Base-by-base conservation (phyloP, 2,113 vertebrate species). In the Henicopernis longicauda region DNA sequence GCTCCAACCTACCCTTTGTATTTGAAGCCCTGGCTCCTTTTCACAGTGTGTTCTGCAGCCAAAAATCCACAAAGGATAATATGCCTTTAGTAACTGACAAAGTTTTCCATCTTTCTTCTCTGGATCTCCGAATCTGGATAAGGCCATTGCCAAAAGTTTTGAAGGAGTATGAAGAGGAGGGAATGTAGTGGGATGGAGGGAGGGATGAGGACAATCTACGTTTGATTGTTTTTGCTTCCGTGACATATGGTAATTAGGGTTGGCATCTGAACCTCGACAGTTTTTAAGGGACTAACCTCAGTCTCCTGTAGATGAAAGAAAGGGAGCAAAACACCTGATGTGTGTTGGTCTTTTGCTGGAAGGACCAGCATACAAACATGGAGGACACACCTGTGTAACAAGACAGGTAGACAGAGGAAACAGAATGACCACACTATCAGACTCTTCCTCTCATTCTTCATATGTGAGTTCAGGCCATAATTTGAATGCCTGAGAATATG, bases 161-260 rank as follows among this genome's bases (percentile, higher is more conserved):
- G 70, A 67, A 44, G 0, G 2, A 71, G 10, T 23, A 36, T 34
- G 25, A 86, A 83, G 40, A 70, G 27, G 36, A 78, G 23, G 19
- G 31, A 70, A 17, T 17, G 13, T 50, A 29, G 26, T 36, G 27
- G 20, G 36, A 54, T 22, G 71, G 47, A 93, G 8, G 34, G 21
- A 69, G 19, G 36, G 20, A 59, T 1, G 13, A 71, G 2, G 23
- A 81, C 31, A 83, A 54, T 49, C 38, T 6, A 0, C 0, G 0
- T 90, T 62, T 0, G 2, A 47, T 23, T 34, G 9, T 0, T 73
- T 83, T 78, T 83, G 18, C 67, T 89, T 62, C 61, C 50, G 12
- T 0, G 4, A 52, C 27, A n/a, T 85, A 42, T 27, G n/a, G 38
- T 38, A 77, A 59, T 73, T 36, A 36, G 14, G 23, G 31, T 3